Evolutionary conservation across 2,113 vertebrate species (phyloP).

Genomic region (Gulo gulo): DNA sequence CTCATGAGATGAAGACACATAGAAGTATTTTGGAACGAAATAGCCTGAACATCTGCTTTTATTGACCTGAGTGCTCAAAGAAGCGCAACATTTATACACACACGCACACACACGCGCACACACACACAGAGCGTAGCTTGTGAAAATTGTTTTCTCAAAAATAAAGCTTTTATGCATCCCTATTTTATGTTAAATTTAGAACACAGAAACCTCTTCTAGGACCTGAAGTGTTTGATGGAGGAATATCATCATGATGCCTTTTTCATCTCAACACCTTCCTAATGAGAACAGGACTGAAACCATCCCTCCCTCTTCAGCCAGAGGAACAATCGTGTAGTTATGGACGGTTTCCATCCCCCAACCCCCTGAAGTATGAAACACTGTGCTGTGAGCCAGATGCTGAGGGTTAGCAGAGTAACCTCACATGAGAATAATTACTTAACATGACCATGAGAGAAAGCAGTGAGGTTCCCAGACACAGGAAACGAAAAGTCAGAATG

Average conservation of each 20-base stretch:
- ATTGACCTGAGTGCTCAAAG: background rate
- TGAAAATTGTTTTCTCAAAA: slow-evolving; percentile 4
- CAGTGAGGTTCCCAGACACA: slow-evolving; percentile 77
- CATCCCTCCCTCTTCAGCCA: background rate
- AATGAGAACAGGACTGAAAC: background rate
- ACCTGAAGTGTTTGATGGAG: background rate
- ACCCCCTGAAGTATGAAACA: background rate
- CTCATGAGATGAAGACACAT: background rate
- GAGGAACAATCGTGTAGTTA: background rate
- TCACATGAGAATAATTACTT: slow-evolving; percentile 75
- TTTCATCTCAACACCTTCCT: background rate
- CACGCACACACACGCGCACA: background rate
- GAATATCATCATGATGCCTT: background rate
- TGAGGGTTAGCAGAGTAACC: slow-evolving; percentile 29
- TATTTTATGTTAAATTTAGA: background rate
- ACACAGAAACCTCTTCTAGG: background rate
- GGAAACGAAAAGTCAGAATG: slow-evolving; percentile 70
- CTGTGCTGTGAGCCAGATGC: slow-evolving; percentile 43
- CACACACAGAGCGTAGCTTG: too few relatives aligned
- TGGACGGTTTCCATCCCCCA: slow-evolving; percentile 1
- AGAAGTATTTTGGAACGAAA: background rate
- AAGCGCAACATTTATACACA: background rate
- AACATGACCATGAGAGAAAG: slow-evolving; percentile 61
- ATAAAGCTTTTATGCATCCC: background rate
- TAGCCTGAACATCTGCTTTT: background rate